These are phyloP conservation scores for Pycnomerus fuliginosus DNA, from an alignment of 2,888 invertebrate species.

Conservation along the genomic window DNA sequence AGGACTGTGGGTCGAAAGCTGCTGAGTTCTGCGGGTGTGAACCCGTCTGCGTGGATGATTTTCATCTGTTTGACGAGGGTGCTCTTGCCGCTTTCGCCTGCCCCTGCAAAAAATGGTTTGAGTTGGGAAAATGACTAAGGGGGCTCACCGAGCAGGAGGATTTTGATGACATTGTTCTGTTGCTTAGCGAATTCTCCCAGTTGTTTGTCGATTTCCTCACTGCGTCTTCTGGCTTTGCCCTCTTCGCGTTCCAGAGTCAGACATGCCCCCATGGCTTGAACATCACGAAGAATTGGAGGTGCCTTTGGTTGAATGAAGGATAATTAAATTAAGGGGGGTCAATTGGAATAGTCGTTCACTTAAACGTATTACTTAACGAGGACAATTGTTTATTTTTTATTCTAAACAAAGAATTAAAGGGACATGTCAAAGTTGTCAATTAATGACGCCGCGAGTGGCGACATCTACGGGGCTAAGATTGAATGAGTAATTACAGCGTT, in stretches of 20 bases:
- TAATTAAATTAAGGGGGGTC: conserved; percentile 7
- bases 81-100: conserved; percentile 68
- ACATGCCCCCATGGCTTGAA: conserved; percentile 61
- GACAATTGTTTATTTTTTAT: too few species aligned
- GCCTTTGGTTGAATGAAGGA: too few species aligned
- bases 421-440: too few species aligned
- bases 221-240: conserved; percentile 59
- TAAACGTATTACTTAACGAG: too few species aligned
- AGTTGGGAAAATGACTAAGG: not conserved
- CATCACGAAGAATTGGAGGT: conserved; percentile 42
- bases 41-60: conserved; percentile 68
- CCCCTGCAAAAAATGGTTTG: conserved; percentile 51
- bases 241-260: conserved; percentile 63
- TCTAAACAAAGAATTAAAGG: too few species aligned
- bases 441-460: too few species aligned
- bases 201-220: conserved; percentile 63
- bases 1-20: conserved; percentile 65
- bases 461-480: too few species aligned
- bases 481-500: too few species aligned
- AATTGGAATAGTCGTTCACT: too few species aligned
- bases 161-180: conserved; percentile 63
- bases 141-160: conserved; percentile 59
- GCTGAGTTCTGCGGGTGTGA: conserved; percentile 60
- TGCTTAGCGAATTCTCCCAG: conserved; percentile 60
- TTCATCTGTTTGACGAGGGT: conserved; percentile 71